Evolutionary conservation across 2,113 vertebrate species (phyloP).

Genomic region (Sinocyclocheilus anophthalmus): DNA sequence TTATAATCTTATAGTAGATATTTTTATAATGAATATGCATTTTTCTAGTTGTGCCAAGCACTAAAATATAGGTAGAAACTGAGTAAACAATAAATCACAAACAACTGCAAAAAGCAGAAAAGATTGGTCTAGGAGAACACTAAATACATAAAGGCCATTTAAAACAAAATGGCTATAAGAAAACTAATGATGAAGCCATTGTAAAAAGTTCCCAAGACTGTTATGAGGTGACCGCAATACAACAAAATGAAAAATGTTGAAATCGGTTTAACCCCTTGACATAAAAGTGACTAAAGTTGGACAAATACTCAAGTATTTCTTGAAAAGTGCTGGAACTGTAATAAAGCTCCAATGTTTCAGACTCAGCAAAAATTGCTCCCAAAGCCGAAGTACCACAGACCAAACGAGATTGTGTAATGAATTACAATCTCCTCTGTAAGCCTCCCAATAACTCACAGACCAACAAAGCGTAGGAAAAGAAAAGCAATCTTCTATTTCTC

Average conservation of each 20-base stretch:
- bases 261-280: neutral
- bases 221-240: neutral
- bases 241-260: neutral
- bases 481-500: neutral
- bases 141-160: neutral
- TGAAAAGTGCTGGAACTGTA: neutral
- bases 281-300: neutral
- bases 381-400: neutral
- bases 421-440: slow-evolving; percentile 14
- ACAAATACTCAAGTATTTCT: neutral
- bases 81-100: too few relatives aligned
- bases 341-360: neutral
- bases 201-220: neutral
- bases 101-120: too few relatives aligned
- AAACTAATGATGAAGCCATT: neutral
- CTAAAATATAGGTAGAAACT: too few relatives aligned
- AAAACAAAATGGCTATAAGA: neutral
- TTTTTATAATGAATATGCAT: too few relatives aligned
- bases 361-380: neutral
- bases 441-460: neutral
- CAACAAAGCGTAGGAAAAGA: neutral
- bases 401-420: slow-evolving; percentile 2
- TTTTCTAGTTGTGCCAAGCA: too few relatives aligned
- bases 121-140: too few relatives aligned
- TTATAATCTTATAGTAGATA: too few relatives aligned